phyloP scores from a whole-genome alignment of 2,888 invertebrate genomes.

The Disparrhopalites patrizii region DNA sequence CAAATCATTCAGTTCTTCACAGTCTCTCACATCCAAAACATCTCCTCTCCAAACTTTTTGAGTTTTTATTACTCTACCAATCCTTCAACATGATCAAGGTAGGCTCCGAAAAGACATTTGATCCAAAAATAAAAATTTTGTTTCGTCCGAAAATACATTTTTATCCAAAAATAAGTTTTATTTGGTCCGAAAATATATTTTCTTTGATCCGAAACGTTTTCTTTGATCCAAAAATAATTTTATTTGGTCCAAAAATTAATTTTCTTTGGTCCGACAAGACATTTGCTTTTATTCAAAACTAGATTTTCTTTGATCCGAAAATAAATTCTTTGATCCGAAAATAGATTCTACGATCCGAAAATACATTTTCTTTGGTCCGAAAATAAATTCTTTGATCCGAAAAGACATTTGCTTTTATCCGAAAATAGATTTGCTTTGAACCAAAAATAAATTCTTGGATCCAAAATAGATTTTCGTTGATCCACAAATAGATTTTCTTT shows the following conservation, averaged over 20 bases:
- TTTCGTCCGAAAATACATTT: background rate
- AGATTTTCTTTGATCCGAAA: background rate
- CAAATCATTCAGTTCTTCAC: slow-evolving; percentile 31
- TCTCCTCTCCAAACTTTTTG: slow-evolving; percentile 7
- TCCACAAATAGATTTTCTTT: background rate
- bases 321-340: background rate
- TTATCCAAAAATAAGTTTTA: background rate
- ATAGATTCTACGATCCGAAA: no score
- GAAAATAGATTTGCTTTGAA: background rate
- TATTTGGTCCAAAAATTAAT: no score
- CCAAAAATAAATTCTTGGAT: background rate
- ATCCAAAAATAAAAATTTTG: background rate
- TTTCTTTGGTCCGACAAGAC: no score
- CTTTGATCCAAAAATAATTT: no score
- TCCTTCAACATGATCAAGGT: slow-evolving; percentile 31
- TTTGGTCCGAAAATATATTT: background rate
- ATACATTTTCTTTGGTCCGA: no score
- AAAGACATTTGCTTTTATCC: background rate
- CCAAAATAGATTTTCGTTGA: no score
- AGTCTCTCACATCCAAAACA: slow-evolving; percentile 5
- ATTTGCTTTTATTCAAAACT: background rate
- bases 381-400: no score
- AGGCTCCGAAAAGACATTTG: no score
- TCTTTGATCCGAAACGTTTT: no score
- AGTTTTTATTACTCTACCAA: background rate